phyloP scores from a whole-genome alignment of 2,113 vertebrate species.

The Nothocercus nigrocapillus region DNA sequence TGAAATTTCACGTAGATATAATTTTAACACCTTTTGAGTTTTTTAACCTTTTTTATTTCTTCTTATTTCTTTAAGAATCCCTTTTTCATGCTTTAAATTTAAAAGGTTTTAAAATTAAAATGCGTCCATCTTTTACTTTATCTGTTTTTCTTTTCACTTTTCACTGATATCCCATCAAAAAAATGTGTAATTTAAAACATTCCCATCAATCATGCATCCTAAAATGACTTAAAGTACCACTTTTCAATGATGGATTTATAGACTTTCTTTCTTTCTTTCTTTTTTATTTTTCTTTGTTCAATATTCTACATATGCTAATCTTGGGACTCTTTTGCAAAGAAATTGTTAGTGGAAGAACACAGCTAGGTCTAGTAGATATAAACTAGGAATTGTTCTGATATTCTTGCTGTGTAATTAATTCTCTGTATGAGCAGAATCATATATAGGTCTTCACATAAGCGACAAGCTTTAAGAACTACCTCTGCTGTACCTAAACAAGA shows the following conservation, averaged over 20 bases:
- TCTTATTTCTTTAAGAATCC: not conserved
- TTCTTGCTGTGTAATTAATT: not conserved
- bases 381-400: not conserved
- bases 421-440: not conserved
- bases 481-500: not conserved
- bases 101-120: not conserved
- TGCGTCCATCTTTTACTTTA: not conserved
- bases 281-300: no score
- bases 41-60: not conserved
- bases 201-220: not conserved
- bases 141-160: not conserved
- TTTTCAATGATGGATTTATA: not conserved
- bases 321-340: no score
- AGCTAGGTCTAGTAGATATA: not conserved
- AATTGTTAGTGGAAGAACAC: not conserved
- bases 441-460: not conserved
- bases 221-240: not conserved
- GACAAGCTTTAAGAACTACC: not conserved
- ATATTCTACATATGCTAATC: no score
- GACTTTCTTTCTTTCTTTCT: not conserved
- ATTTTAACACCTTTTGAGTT: not conserved
- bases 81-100: not conserved
- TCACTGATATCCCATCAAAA: not conserved
- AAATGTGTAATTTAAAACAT: not conserved
- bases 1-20: constrained; percentile 2